A percentile compares a stretch with the other conserved stretches of the same genome.
Evolutionary conservation across 2,113 vertebrate genomes (phyloP).

Genomic region (Pachypanchax playfairii): DNA sequence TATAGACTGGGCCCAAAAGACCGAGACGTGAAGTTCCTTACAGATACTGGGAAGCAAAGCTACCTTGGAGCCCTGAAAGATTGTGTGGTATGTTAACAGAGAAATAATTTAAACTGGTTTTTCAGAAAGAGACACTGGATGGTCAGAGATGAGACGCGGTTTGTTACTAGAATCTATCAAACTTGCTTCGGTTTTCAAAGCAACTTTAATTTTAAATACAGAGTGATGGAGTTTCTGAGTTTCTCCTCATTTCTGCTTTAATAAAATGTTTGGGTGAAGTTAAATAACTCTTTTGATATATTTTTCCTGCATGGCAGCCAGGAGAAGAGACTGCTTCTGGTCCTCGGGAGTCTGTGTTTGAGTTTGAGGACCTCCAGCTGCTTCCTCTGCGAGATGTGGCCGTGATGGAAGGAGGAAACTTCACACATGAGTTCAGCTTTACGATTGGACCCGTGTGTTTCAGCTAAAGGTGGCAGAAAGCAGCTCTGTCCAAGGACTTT

Average conservation of each 20-base stretch:
- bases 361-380: conserved; percentile 85
- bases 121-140: too few species aligned
- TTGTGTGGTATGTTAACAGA: conserved; percentile 79
- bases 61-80: conserved; percentile 79
- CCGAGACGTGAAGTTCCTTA: conserved; percentile 82
- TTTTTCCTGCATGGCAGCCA: conserved; percentile 56
- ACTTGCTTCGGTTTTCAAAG: too few species aligned
- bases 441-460: conserved; percentile 87
- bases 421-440: conserved; percentile 82
- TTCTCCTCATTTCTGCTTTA: too few species aligned
- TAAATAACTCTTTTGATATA: not conserved
- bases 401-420: conserved; percentile 72
- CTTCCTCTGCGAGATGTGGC: conserved; percentile 88
- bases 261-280: not conserved
- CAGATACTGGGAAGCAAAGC: conserved; percentile 80
- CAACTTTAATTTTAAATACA: too few species aligned
- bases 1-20: conserved; percentile 49
- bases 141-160: too few species aligned
- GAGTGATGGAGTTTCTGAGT: too few species aligned
- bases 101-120: too few species aligned
- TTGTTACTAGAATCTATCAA: too few species aligned
- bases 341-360: conserved; percentile 80
- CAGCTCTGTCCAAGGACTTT: conserved; percentile 1
- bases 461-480: conserved; percentile 74
- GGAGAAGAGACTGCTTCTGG: conserved; percentile 69